Evolutionary conservation across 2,888 invertebrate species (phyloP), one percentile per base, ranked within the genome.

Genomic region (Caenorhabditis sulstoni): DNA sequence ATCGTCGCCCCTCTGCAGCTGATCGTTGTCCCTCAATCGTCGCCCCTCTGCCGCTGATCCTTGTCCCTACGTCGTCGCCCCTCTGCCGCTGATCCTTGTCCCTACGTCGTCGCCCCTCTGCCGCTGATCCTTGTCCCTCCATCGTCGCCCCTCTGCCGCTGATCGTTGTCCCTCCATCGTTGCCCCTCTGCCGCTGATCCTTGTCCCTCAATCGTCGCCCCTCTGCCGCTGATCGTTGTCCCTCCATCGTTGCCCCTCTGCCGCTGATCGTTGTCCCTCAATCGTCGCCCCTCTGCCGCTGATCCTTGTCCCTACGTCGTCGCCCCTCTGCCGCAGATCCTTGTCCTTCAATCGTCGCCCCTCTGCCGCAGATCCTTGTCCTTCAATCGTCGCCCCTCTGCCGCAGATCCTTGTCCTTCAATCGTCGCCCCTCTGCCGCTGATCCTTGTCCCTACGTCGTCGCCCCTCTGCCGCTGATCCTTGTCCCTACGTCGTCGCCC

Each of bases 241-340:
- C 41, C 11, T 14, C 11, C 41, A 4, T 41, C 41, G 41, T 41
- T 11, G 41, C 41, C 41, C 41, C 41, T 41, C 41, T 41, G 41
- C 41, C 4, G 41, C 41, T 11, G 37, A 5, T 41, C 41, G 7
- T 14, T 41, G 41, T 41, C 41, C 41, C 41, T 8, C 41, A n/a
- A 14, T 41, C 41, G 41, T 41, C 41, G 41, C 41, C 41, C 41
- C 41, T 41, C 41, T 41, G 41, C 41, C 41, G 41, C 37, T 37
- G 11, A 11, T 3, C 41, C 41, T 11, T 37, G 37, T 37, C 37
- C 37, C 37, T 8, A 8, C 41, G 7, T 41, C 41, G 41, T 14
- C 14, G 11, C 41, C 41, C 41, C 11, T 41, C 41, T 14, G 4
- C 41, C 41, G 41, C 3, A 29, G 29, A 3, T 29, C 29, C 29